Conservation (phyloP, 2,113 vertebrate species). For the Apistogramma diplotaenia region DNA sequence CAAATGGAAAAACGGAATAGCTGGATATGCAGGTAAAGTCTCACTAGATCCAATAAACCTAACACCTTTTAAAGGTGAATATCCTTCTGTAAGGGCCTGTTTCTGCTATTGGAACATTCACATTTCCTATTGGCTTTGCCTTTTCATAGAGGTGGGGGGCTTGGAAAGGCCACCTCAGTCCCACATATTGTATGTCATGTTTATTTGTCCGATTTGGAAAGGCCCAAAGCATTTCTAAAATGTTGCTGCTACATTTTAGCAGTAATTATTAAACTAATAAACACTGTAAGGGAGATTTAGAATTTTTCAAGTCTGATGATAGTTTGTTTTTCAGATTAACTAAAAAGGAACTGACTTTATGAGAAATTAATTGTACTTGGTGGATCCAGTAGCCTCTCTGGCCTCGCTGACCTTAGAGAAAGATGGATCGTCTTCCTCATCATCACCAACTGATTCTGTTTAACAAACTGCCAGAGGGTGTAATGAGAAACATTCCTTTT, state of each 20-base stretch:
- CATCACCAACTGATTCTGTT: slow-evolving; percentile 30
- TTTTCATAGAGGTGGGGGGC: slow-evolving; percentile 10
- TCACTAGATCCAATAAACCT: slow-evolving; percentile 66
- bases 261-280: slow-evolving; percentile 7
- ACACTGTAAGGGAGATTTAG: neutral
- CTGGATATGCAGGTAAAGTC: slow-evolving; percentile 66
- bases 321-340: neutral
- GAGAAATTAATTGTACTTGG: slow-evolving; percentile 23
- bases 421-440: slow-evolving; percentile 28
- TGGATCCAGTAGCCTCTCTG: slow-evolving; percentile 6
- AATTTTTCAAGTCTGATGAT: neutral
- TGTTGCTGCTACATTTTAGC: neutral
- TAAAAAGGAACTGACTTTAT: neutral
- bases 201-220: slow-evolving; percentile 50
- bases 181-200: slow-evolving; percentile 42
- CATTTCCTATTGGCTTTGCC: slow-evolving; percentile 54
- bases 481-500: neutral
- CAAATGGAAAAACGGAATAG: slow-evolving; percentile 63
- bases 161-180: slow-evolving; percentile 24
- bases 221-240: slow-evolving; percentile 7
- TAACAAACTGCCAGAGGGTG: neutral
- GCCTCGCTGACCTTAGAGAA: neutral
- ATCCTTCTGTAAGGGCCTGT: slow-evolving; percentile 40
- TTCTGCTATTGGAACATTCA: slow-evolving; percentile 53
- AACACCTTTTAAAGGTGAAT: slow-evolving; percentile 59